Evolutionary conservation across 2,113 vertebrate genomes (phyloP).

Genomic region (Tragelaphus imberbis): DNA sequence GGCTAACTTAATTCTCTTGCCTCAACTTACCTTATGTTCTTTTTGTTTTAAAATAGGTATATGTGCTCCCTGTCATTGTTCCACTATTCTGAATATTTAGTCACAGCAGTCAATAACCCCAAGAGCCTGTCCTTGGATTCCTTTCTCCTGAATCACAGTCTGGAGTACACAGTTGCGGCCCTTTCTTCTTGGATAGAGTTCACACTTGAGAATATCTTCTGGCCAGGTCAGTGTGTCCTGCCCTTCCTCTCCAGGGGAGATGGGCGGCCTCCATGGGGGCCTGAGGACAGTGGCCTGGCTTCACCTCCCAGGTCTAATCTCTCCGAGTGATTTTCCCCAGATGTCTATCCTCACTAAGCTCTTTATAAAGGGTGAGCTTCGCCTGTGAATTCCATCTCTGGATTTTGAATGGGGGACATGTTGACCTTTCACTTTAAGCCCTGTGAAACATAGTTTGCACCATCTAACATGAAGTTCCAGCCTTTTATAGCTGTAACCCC

Average conservation of each 20-base stretch:
- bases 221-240: constrained; percentile 85
- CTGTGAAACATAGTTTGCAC: accelerated
- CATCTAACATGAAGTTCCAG: too few relatives aligned
- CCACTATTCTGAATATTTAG: constrained; percentile 97
- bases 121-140: constrained; percentile 95
- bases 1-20: not conserved
- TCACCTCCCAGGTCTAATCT: constrained; percentile 21
- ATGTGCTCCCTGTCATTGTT: constrained; percentile 96
- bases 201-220: constrained; percentile 89
- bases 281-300: not conserved
- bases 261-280: not conserved
- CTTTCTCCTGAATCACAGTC: constrained; percentile 96
- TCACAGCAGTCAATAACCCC: constrained; percentile 96
- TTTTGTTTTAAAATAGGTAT: constrained; percentile 84
- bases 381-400: not conserved
- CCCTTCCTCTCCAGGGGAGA: not conserved
- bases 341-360: constrained; percentile 35
- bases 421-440: not conserved
- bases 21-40: not conserved
- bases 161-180: constrained; percentile 94
- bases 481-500: not conserved
- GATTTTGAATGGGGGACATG: not conserved
- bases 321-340: not conserved
- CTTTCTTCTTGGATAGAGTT: constrained; percentile 97
- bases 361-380: not conserved